Percentiles rank a stretch among this genome's conserved stretches.
phyloP scores from a whole-genome alignment of 1,140 invertebrate genomes.

The Meloidogyne exigua region DNA sequence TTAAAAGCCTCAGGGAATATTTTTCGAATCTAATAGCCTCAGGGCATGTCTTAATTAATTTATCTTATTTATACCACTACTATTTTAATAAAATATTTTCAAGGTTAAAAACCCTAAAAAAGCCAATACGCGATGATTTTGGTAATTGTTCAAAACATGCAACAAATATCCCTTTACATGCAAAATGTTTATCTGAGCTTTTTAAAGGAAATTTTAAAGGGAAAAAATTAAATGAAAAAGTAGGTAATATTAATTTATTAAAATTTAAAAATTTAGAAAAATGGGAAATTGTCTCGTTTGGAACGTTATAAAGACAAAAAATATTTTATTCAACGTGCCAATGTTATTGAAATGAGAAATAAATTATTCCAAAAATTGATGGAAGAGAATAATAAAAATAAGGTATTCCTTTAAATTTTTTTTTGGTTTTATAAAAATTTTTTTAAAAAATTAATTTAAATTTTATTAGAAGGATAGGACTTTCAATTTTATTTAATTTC shows the following conservation, averaged over 20 bases:
- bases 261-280: constrained; percentile 5
- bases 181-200: constrained; percentile 35
- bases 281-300: constrained; percentile 7
- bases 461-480: no score
- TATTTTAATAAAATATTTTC: background rate
- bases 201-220: constrained; percentile 38
- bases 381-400: background rate
- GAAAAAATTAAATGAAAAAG: background rate
- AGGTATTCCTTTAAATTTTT: background rate
- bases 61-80: no score
- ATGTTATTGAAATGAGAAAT: background rate
- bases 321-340: background rate
- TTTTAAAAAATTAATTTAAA: no score
- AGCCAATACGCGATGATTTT: constrained; percentile 31
- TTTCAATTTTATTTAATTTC: no score
- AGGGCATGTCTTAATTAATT: no score
- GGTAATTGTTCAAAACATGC: constrained; percentile 31
- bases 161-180: constrained; percentile 35
- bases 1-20: no score
- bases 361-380: background rate
- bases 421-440: no score
- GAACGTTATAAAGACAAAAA: constrained; percentile 4
- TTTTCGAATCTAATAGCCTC: no score
- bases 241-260: no score
- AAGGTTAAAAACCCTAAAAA: constrained; percentile 32